Conservation (phyloP, 2,797 vertebrate genomes). For the Typhlichthys subterraneus region DNA sequence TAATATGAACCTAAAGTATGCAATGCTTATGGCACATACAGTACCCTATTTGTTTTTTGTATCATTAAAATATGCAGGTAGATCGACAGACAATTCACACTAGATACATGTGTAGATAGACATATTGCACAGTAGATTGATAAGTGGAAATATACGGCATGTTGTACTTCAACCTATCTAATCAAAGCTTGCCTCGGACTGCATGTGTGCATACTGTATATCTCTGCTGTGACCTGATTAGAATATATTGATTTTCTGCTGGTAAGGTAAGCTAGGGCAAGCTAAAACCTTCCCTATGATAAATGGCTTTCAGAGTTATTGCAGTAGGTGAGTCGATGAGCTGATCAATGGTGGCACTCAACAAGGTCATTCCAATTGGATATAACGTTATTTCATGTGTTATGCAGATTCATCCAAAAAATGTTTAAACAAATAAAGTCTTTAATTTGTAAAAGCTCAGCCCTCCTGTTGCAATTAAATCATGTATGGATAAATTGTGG, state of each 20-base stretch:
- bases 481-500: too few species aligned
- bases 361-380: constrained; percentile 58
- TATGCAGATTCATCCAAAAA: constrained; percentile 51
- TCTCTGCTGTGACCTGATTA: constrained; percentile 63
- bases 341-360: constrained; percentile 68
- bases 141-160: not conserved
- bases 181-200: constrained; percentile 53
- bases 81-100: too few species aligned
- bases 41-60: too few species aligned
- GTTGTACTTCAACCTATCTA: constrained; percentile 41
- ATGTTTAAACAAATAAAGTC: not conserved
- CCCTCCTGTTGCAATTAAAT: too few species aligned
- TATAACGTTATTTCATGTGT: constrained; percentile 44
- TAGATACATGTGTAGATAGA: too few species aligned
- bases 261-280: constrained; percentile 37
- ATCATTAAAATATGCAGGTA: too few species aligned
- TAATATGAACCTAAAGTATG: too few species aligned
- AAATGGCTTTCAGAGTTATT: constrained; percentile 69
- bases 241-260: constrained; percentile 72
- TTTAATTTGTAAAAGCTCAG: not conserved
- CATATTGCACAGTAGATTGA: too few species aligned
- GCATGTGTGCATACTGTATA: constrained; percentile 45
- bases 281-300: constrained; percentile 60
- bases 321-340: constrained; percentile 58
- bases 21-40: too few species aligned